Conservation (phyloP, 2,888 invertebrate species). For the Ametastegia equiseti region DNA sequence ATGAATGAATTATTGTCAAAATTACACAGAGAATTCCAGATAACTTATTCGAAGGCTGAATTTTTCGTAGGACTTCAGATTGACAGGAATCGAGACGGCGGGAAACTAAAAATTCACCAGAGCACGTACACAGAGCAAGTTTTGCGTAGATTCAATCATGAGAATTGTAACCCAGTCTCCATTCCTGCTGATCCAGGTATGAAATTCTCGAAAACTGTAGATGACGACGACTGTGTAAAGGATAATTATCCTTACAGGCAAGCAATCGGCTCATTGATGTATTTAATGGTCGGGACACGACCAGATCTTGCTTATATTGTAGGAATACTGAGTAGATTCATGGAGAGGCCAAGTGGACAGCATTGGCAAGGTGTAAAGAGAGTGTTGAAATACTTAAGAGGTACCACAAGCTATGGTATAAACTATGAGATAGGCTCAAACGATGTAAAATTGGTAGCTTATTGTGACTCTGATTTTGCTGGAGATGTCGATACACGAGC, state of each 20-base stretch:
- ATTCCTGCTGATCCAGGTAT: conserved; percentile 16
- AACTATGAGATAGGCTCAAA: background rate
- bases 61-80: conserved; percentile 59
- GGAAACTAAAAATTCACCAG: conserved; percentile 4
- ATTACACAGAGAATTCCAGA: conserved; percentile 46
- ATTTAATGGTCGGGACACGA: conserved; percentile 44
- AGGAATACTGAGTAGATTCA: conserved; percentile 41
- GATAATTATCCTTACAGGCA: conserved; percentile 44
- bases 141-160: conserved; percentile 17
- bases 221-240: background rate
- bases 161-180: conserved; percentile 15
- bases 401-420: conserved; percentile 37
- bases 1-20: conserved; percentile 20
- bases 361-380: conserved; percentile 44
- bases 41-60: conserved; percentile 25
- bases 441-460: no score
- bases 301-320: conserved; percentile 46
- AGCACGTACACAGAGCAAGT: conserved; percentile 8
- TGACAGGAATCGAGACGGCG: conserved; percentile 20
- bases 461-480: no score
- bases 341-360: background rate
- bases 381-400: conserved; percentile 39
- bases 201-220: conserved; percentile 8
- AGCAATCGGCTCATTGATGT: conserved; percentile 49
- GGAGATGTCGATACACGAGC: no score